Conservation (phyloP, 2,888 invertebrate genomes). For the Corythucha ciliata region DNA sequence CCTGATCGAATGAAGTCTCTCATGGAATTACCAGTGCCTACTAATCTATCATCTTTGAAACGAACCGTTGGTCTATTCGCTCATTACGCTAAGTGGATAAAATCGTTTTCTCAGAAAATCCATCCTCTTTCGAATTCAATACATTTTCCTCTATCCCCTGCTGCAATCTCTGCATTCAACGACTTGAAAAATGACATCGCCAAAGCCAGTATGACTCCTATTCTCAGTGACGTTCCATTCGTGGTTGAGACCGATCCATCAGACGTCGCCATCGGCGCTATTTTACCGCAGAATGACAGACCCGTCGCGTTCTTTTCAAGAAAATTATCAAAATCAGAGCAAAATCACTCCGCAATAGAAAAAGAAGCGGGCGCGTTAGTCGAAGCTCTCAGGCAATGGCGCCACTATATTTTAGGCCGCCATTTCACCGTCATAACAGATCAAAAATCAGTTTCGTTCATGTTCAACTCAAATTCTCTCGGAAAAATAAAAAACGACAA, state of each 20-base stretch:
- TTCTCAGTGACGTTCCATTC: slow-evolving; percentile 1
- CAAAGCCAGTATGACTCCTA: neutral
- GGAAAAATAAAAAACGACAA: slow-evolving; percentile 28
- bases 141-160: neutral
- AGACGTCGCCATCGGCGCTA: slow-evolving; percentile 11
- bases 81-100: slow-evolving; percentile 17
- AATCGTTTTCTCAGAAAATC: slow-evolving; percentile 15
- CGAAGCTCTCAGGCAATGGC: slow-evolving; percentile 30
- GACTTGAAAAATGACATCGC: slow-evolving; percentile 15
- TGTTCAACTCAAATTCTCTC: slow-evolving; percentile 16
- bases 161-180: neutral
- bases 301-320: slow-evolving; percentile 22
- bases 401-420: slow-evolving; percentile 26
- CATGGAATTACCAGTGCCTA: too few relatives aligned
- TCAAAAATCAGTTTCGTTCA: slow-evolving; percentile 23
- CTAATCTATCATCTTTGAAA: too few relatives aligned
- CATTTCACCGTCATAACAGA: slow-evolving; percentile 26
- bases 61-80: too few relatives aligned
- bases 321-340: slow-evolving; percentile 3
- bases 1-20: slow-evolving; percentile 14
- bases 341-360: slow-evolving; percentile 22
- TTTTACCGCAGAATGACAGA: slow-evolving; percentile 8
- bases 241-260: slow-evolving; percentile 13
- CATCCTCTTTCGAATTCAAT: slow-evolving; percentile 5
- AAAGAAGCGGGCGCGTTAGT: slow-evolving; percentile 31